Base-by-base conservation (phyloP, 1,140 invertebrate genomes). In the Oreohelix idahoensis region DNA sequence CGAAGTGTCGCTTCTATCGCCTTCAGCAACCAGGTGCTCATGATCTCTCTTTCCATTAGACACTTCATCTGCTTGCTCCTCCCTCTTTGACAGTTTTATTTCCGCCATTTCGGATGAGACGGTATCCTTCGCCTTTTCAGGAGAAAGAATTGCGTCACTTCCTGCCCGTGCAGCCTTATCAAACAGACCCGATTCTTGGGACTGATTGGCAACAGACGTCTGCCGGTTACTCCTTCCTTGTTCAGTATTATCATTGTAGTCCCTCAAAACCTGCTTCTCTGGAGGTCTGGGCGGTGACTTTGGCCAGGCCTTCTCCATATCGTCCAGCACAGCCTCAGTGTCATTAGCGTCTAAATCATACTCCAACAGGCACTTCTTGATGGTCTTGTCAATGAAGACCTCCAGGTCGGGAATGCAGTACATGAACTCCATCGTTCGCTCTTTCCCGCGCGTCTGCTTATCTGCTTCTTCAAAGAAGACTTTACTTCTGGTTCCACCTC, bases 1-100 rank as follows among this genome's bases (percentile, higher is more conserved):
- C 0, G 69, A 58, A 10, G n/a, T 73, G n/a, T 39, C 36, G 81
- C 92, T 91, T 83, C 90, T 93, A 51, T 94, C 93, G 63, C 93
- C 92, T 32, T 73, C 71, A 38, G 39, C 38, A 26, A 26, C 17
- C 32, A 35, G 13, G 20, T 42, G 36, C 20, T 13, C 38, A 73
- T 5, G 1, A 1, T 42, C 36, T 73, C 20, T 73, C 36, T 73
- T 73, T 8, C 36, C 71, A 73, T 42, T 73, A 26, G 71, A 13
- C 10, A 29, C 23, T n/a, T 15, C 71, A 42, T 42, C n/a, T 11
- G 71, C 38, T 73, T 4, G 20, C 35, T 73, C 71, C 38, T 1
- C 36, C 20, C 23, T 32, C 23, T 73, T 45, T 39, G 20, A 39
- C 36, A n/a, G 20, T 23, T 11, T 0, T 42, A 0, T 8, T 42